Evolutionary conservation across 1,140 invertebrate genomes (phyloP), one percentile per base, ranked within the genome.

Genomic region (Drosophila seguyi): DNA sequence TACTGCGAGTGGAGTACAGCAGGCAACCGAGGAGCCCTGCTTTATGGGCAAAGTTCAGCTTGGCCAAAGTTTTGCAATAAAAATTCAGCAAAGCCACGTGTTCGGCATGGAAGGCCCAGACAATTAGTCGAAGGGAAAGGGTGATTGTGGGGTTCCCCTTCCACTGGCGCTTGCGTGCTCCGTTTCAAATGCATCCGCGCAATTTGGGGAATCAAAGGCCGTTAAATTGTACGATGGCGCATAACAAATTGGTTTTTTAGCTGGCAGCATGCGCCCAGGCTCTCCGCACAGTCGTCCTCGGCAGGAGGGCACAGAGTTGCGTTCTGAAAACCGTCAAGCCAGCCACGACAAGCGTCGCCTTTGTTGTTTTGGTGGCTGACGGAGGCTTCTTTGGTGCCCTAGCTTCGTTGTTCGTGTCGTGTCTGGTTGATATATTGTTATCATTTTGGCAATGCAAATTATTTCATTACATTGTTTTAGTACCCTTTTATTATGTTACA

Each of bases 401-500:
- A 14, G 14, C 44, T 22, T 2, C 76, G 56, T 18, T 45, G 60
- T 45, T 75, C 42, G 25, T 72, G 36, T 57, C 52, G 57, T 22
- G 75, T 83, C 82, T 83, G 56, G 73, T 91, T 90, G 86, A 90
- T 90, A 91, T 91, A 90, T 90, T 86, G 87, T 90, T 90, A 87
- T 91, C 79, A 90, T 91, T 90, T 82, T 72, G 75, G 86, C 82
- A 77, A 83, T 90, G 79, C 56, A 91, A 91, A 90, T 90, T 91
- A 90, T 90, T 90, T 90, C 87, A 90, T 87, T 90, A 90, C 79
- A 85, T 82, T 81, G 69, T 91, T 77, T 86, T 75, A 67, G 68
- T 61, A 60, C 61, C 63, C 58, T 71, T 79, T 86, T 62, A 78
- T 90, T 78, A 68, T 88, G 81, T 85, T 73, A 78, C 73, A 71